A percentile compares a stretch with the other conserved stretches of the same genome.
Conservation (phyloP, 1,140 invertebrate genomes). For the Drosophila sucinea region DNA sequence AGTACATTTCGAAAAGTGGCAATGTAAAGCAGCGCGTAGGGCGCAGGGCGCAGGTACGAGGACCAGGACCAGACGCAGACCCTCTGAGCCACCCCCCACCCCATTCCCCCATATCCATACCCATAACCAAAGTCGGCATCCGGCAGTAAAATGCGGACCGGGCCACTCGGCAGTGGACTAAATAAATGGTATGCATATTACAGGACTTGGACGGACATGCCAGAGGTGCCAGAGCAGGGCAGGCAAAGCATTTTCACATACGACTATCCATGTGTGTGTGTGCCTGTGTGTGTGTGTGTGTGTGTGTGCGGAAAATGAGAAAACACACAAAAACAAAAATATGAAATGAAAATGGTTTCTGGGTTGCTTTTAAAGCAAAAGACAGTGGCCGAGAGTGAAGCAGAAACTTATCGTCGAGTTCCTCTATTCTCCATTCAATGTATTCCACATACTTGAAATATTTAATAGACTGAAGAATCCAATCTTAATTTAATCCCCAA, state of each 20-base stretch:
- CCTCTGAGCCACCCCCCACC: no score
- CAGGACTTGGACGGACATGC: slow-evolving; percentile 5
- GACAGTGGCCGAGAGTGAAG: neutral
- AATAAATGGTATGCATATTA: slow-evolving; percentile 28
- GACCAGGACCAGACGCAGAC: no score
- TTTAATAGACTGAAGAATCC: neutral
- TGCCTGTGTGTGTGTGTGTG: neutral
- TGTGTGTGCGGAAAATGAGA: slow-evolving; percentile 10
- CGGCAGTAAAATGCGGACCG: slow-evolving; percentile 20
- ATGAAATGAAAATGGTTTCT: slow-evolving; percentile 8
- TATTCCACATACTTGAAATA: neutral
- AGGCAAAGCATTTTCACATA: slow-evolving; percentile 19
- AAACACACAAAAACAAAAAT: slow-evolving; percentile 11
- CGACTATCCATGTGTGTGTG: neutral
- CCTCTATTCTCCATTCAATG: neutral
- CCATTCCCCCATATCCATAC: neutral
- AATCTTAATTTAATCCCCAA: slow-evolving; percentile 12
- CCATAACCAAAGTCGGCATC: slow-evolving; percentile 5
- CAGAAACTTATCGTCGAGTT: neutral
- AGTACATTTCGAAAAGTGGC: slow-evolving; percentile 27
- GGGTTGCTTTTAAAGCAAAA: neutral
- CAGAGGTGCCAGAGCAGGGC: slow-evolving; percentile 15
- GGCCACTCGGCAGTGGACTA: slow-evolving; percentile 18
- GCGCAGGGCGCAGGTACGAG: neutral
- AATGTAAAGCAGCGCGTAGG: neutral